Evolutionary conservation across 2,888 invertebrate species (phyloP).

Genomic region (Baccha elongata): DNA sequence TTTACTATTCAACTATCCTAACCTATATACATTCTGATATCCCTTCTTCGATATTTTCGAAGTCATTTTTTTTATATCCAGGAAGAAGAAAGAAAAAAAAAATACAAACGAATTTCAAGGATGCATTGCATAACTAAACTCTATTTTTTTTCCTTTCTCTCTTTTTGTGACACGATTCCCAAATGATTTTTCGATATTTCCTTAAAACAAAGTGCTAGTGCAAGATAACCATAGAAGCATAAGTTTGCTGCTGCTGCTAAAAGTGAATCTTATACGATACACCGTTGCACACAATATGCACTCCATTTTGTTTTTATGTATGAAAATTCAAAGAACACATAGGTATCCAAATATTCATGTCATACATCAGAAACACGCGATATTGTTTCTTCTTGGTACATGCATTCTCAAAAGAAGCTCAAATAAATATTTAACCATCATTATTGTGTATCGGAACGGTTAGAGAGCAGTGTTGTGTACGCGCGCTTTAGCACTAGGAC

Average conservation of each 20-base stretch:
- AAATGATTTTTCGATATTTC: conserved; percentile 68
- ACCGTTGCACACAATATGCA: conserved; percentile 9
- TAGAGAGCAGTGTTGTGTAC: conserved; percentile 1
- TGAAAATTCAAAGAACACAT: not conserved
- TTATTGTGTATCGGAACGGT: conserved; percentile 48
- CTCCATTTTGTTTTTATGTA: conserved; percentile 14
- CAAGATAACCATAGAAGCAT: conserved; percentile 21
- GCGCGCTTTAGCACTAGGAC: not conserved
- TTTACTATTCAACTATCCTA: conserved; percentile 46
- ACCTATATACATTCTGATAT: conserved; percentile 53
- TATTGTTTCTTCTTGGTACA: too few species aligned
- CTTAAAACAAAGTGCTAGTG: conserved; percentile 54
- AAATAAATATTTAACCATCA: conserved; percentile 71
- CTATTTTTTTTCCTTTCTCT: conserved; percentile 12
- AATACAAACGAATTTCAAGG: conserved; percentile 65
- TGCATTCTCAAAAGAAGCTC: conserved; percentile 61
- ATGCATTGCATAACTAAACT: conserved; percentile 63
- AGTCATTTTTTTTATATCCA: not conserved
- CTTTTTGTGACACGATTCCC: conserved; percentile 54
- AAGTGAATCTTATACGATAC: conserved; percentile 45
- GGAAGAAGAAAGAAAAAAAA: conserved; percentile 22
- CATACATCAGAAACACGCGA: conserved; percentile 36
- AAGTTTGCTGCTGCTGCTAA: conserved; percentile 10
- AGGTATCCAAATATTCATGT: conserved; percentile 1
- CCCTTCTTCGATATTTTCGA: conserved; percentile 18